phyloP scores from a whole-genome alignment of 2,888 invertebrate species.

The Drosophila nr. medialis region DNA sequence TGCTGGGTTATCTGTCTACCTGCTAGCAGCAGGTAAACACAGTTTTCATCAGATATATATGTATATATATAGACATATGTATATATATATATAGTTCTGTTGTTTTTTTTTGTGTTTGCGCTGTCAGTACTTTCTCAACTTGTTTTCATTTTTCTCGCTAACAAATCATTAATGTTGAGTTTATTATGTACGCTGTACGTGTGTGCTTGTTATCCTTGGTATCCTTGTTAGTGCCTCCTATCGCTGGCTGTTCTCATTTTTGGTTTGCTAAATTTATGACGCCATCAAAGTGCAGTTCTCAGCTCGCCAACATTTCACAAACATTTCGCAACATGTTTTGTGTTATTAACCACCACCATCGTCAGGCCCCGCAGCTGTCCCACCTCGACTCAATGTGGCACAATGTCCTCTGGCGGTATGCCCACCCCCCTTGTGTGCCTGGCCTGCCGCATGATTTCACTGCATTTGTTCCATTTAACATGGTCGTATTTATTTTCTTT shows the following conservation, averaged over 20 bases:
- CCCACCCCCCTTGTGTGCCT: conserved; percentile 22
- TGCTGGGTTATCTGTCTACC: conserved; percentile 12
- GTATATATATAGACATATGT: not conserved
- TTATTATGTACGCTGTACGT: conserved; percentile 41
- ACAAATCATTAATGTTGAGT: conserved; percentile 61
- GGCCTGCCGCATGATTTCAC: conserved; percentile 48
- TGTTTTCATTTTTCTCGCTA: conserved; percentile 39
- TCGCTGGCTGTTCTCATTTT: conserved; percentile 34
- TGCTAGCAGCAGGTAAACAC: conserved; percentile 26
- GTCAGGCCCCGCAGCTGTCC: conserved; percentile 30
- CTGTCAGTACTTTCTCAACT: conserved; percentile 48
- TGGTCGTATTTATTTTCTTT: conserved; percentile 53
- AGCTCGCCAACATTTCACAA: conserved; percentile 40
- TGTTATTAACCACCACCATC: conserved; percentile 43
- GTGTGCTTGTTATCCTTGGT: conserved; percentile 24
- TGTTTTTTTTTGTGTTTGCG: conserved; percentile 7
- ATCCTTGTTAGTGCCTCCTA: conserved; percentile 15
- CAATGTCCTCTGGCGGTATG: conserved; percentile 6
- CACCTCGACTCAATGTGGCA: conserved; percentile 18
- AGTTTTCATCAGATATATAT: not conserved
- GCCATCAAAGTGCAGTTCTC: conserved; percentile 70
- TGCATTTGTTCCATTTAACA: conserved; percentile 70
- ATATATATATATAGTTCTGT: not conserved
- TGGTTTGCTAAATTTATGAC: conserved; percentile 62
- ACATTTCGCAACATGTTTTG: conserved; percentile 72